phyloP scores from a whole-genome alignment of 1,140 invertebrate genomes.

The Parapsyche elsis region DNA sequence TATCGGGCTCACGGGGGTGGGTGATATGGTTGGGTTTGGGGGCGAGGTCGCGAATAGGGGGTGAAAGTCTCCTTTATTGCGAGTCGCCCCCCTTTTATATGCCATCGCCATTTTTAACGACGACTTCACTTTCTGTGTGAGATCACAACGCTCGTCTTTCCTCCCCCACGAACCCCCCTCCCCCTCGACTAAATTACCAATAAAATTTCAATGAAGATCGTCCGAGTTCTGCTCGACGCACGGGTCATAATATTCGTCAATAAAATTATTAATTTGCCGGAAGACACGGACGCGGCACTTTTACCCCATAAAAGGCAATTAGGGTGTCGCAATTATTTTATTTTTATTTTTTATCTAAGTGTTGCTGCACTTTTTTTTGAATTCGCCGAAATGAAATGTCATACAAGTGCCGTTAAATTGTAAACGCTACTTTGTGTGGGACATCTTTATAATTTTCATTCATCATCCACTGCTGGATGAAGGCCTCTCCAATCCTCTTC shows the following conservation, averaged over 20 bases:
- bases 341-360: too few relatives aligned
- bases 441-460: too few relatives aligned
- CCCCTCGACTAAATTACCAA: constrained; percentile 52
- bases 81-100: constrained; percentile 31
- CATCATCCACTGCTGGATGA: too few relatives aligned
- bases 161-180: not conserved
- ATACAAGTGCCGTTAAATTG: too few relatives aligned
- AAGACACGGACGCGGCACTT: constrained; percentile 1
- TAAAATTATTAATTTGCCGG: constrained; percentile 28
- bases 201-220: constrained; percentile 55
- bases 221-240: constrained; percentile 6
- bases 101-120: constrained; percentile 45
- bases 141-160: constrained; percentile 34
- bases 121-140: constrained; percentile 37
- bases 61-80: constrained; percentile 31
- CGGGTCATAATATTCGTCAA: constrained; percentile 3
- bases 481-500: too few relatives aligned
- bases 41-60: not conserved
- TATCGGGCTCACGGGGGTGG: constrained; percentile 37
- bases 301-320: constrained; percentile 1
- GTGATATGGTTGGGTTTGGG: not conserved
- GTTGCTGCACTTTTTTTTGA: too few relatives aligned
- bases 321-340: not conserved
- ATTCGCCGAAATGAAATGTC: too few relatives aligned
- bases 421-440: too few relatives aligned